These are phyloP conservation scores for Okapia johnstoni DNA, from an alignment of 2,113 vertebrate species.

Conservation along the genomic window DNA sequence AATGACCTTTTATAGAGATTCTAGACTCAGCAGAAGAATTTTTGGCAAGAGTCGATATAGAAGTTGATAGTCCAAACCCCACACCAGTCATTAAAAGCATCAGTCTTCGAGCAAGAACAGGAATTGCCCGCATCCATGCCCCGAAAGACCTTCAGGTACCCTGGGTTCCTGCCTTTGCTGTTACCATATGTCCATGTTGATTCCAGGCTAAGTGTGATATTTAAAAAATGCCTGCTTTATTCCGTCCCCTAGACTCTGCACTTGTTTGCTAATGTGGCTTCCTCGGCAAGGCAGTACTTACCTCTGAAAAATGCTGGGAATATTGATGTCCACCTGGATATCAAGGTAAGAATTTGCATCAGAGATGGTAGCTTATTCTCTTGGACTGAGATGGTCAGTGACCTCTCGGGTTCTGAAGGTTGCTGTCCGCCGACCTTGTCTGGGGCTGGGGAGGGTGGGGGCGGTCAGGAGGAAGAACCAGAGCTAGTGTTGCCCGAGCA, in stretches of 20 bases:
- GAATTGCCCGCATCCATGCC: constrained; percentile 91
- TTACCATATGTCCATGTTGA: neutral
- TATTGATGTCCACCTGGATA: constrained; percentile 88
- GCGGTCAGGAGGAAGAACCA: neutral
- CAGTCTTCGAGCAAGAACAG: constrained; percentile 87
- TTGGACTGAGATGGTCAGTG: neutral
- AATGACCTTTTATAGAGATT: constrained; percentile 78
- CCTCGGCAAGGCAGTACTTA: constrained; percentile 84
- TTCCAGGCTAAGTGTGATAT: neutral
- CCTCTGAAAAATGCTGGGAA: constrained; percentile 97
- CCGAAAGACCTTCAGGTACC: constrained; percentile 92
- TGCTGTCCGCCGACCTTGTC: neutral
- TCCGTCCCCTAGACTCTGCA: constrained; percentile 83
- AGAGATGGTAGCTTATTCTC: neutral
- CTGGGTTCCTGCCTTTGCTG: neutral
- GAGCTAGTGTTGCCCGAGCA: neutral
- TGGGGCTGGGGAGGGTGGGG: neutral
- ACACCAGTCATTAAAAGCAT: constrained; percentile 89
- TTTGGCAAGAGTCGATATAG: constrained; percentile 90
- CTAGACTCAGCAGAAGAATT: constrained; percentile 89
- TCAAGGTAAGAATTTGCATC: constrained; percentile 84
- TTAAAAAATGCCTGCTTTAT: neutral
- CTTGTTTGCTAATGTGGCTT: constrained; percentile 83
- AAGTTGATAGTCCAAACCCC: constrained; percentile 93
- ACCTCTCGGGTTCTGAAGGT: neutral